Base-by-base conservation (phyloP, 2,113 vertebrate genomes). In the Pholis gunnellus region DNA sequence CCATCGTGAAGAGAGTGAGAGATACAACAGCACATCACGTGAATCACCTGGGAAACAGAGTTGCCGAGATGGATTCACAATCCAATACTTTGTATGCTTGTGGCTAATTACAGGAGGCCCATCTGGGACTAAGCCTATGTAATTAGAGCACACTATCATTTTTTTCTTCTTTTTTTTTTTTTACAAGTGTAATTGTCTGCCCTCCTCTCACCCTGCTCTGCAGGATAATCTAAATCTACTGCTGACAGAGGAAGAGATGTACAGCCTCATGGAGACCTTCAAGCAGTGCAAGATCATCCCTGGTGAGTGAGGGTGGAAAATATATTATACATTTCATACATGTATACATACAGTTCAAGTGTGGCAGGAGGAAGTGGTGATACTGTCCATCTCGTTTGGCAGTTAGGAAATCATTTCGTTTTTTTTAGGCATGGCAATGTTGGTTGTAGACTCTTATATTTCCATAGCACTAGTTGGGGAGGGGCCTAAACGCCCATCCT, bases 181-280 rank as follows among this genome's bases (percentile, higher is more conserved):
- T 42, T 10, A 13, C 25, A 54, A 56, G 14, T 18, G 13, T 76
- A 71, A 79, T 71, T 40, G 27, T 67, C 14, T 80, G 31, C n/a
- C 42, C 25, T 65, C 14, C 14, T 71, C 9, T 77, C 50, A 6
- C 22, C 44, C 29, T 29, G 75, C 63, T n/a, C 67, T 86, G 50
- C 74, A 99, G 98, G 97, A 99, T 92, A 99, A 99, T 84, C 95
- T 99, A 79, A 99, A 99, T 89, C 95, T 99, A 61, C 96, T 99
- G 64, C 95, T 99, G 50, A 99, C 98, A 0, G 97, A 99, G 29
- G 98, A 99, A 46, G 98, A 99, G 93, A 97, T 99, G 98, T 97
- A 97, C 86, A 98, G 97, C 90, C 95, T 99, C 34, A 96, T 96
- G 91, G 97, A 99, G 90, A 97, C 95, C 52, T 96, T 99, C 88